Evolutionary conservation across 2,797 vertebrate species (phyloP).

Genomic region (Pseudochirops corinnae): DNA sequence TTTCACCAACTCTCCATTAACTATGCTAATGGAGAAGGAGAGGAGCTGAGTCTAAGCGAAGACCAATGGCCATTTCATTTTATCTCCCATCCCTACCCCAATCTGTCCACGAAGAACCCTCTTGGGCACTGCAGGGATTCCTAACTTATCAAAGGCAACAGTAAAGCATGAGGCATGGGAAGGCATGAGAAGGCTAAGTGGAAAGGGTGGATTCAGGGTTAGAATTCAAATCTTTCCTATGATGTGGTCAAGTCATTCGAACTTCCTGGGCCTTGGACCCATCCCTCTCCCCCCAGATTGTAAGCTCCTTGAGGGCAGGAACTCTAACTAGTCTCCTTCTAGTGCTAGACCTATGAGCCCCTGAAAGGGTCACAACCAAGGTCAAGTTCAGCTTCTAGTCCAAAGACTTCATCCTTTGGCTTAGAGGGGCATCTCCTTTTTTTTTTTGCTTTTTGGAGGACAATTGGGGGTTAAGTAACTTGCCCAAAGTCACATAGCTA

Average conservation of each 20-base stretch:
- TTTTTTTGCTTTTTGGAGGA: no score
- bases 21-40: not conserved
- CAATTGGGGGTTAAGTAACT: no score
- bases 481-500: no score
- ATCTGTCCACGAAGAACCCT: not conserved
- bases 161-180: not conserved
- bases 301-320: not conserved
- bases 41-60: not conserved
- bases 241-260: not conserved
- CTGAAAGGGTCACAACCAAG: not conserved
- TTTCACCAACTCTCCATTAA: not conserved
- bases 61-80: not conserved
- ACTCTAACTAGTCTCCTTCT: not conserved
- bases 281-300: not conserved
- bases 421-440: not conserved
- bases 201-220: not conserved
- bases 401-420: not conserved
- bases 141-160: not conserved
- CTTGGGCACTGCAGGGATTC: not conserved
- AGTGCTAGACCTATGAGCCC: not conserved
- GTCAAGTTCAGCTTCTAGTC: not conserved
- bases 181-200: not conserved
- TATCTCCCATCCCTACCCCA: not conserved
- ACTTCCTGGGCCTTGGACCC: not conserved
- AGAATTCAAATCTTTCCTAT: not conserved